phyloP scores from a whole-genome alignment of 2,113 vertebrate species.

The Paralichthys olivaceus region DNA sequence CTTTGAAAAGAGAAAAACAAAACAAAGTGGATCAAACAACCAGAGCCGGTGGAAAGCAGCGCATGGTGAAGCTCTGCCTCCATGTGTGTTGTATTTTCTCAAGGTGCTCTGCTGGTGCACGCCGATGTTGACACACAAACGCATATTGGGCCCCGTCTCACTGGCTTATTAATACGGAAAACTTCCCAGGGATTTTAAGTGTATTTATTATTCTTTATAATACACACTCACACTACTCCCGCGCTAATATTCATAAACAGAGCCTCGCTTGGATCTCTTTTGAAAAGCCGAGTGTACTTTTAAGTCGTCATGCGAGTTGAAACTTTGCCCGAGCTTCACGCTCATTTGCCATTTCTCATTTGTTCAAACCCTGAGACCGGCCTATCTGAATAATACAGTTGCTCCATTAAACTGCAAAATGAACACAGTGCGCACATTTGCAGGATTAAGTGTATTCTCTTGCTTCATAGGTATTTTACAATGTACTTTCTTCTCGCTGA shows the following conservation, averaged over 20 bases:
- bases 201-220: slow-evolving; percentile 39
- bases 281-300: slow-evolving; percentile 51
- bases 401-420: slow-evolving; percentile 49
- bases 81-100: slow-evolving; percentile 41
- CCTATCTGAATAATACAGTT: slow-evolving; percentile 61
- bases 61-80: slow-evolving; percentile 24
- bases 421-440: slow-evolving; percentile 36
- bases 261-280: slow-evolving; percentile 34
- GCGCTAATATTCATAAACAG: slow-evolving; percentile 38
- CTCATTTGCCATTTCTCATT: slow-evolving; percentile 64
- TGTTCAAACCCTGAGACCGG: slow-evolving; percentile 37
- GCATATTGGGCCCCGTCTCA: slow-evolving; percentile 4
- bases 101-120: slow-evolving; percentile 23
- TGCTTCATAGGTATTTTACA: slow-evolving; percentile 57
- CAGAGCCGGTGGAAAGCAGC: slow-evolving; percentile 5
- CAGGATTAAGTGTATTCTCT: slow-evolving; percentile 66
- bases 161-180: slow-evolving; percentile 28
- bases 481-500: slow-evolving; percentile 44
- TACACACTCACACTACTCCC: slow-evolving; percentile 28
- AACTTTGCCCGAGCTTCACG: slow-evolving; percentile 52
- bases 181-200: slow-evolving; percentile 28
- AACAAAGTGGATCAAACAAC: slow-evolving; percentile 29
- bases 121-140: slow-evolving; percentile 31
- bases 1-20: not conserved
- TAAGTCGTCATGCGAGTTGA: slow-evolving; percentile 40